These are phyloP conservation scores for Chrysolina haemoptera DNA, from an alignment of 2,888 invertebrate species.

Conservation along the genomic window DNA sequence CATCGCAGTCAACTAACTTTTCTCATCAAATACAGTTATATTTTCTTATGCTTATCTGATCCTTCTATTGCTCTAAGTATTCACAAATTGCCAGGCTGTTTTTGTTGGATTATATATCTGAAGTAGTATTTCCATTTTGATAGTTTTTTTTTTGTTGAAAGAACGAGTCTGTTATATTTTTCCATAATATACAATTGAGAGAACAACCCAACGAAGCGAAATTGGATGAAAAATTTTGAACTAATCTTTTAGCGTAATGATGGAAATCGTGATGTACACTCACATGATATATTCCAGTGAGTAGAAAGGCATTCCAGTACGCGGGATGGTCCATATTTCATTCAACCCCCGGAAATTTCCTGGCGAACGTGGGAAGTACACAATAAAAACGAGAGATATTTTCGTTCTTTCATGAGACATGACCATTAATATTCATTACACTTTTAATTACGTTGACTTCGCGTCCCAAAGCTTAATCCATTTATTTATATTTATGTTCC, in stretches of 20 bases:
- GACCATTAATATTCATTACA: conserved; percentile 65
- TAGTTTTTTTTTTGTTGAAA: too few species aligned
- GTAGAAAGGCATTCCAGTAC: conserved; percentile 3
- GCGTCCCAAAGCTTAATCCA: conserved; percentile 63
- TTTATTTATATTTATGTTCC: conserved; percentile 66
- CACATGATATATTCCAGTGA: neutral
- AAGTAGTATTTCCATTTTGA: too few species aligned
- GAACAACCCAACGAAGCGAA: neutral
- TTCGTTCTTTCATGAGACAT: conserved; percentile 58
- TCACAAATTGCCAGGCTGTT: too few species aligned
- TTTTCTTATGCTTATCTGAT: too few species aligned
- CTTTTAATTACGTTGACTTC: conserved; percentile 65
- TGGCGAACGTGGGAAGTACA: conserved; percentile 38
- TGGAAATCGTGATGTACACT: neutral
- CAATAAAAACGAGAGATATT: conserved; percentile 54
- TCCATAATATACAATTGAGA: too few species aligned
- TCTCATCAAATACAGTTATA: too few species aligned
- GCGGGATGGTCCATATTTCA: conserved; percentile 24
- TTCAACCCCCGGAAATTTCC: conserved; percentile 37
- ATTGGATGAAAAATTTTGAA: neutral
- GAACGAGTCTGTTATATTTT: too few species aligned
- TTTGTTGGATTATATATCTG: too few species aligned
- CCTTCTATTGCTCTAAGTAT: too few species aligned
- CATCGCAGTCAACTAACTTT: too few species aligned
- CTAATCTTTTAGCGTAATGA: neutral